phyloP scores from a whole-genome alignment of 2,888 invertebrate genomes.

The Heliconius erato region DNA sequence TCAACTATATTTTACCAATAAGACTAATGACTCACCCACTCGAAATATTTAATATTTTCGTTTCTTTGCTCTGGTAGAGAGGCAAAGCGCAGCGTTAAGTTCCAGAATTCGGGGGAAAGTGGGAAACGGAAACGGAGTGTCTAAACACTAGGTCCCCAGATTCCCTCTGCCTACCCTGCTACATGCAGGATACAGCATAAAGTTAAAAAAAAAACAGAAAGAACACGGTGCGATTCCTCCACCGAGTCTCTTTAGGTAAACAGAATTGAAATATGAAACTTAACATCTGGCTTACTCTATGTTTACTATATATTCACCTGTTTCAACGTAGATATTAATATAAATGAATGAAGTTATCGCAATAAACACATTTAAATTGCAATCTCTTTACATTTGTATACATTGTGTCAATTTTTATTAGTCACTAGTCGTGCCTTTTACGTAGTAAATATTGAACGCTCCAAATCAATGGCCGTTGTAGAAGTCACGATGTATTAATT shows the following conservation, averaged over 20 bases:
- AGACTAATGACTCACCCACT: no score
- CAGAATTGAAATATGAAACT: not conserved
- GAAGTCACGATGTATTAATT: constrained; percentile 27
- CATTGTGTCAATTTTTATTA: constrained; percentile 36
- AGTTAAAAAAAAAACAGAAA: not conserved
- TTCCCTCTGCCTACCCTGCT: no score
- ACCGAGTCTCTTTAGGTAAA: not conserved
- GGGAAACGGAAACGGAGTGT: no score
- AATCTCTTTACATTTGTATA: constrained; percentile 9
- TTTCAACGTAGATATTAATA: not conserved
- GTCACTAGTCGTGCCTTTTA: constrained; percentile 33
- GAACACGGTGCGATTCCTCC: not conserved
- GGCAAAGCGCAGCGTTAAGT: no score
- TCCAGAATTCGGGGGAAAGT: no score
- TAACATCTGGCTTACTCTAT: not conserved
- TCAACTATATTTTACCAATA: not conserved
- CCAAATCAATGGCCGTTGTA: constrained; percentile 20
- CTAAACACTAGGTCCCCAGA: no score
- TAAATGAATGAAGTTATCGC: constrained; percentile 12
- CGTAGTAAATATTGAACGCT: constrained; percentile 25
- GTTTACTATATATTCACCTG: constrained; percentile 14
- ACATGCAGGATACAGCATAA: no score
- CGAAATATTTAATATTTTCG: no score
- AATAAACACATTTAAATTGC: constrained; percentile 17
- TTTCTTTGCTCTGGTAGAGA: no score